Evolutionary conservation across 2,797 vertebrate species (phyloP), one percentile per base, ranked within the genome.

Genomic region (Oryzias dopingdopingensis): DNA sequence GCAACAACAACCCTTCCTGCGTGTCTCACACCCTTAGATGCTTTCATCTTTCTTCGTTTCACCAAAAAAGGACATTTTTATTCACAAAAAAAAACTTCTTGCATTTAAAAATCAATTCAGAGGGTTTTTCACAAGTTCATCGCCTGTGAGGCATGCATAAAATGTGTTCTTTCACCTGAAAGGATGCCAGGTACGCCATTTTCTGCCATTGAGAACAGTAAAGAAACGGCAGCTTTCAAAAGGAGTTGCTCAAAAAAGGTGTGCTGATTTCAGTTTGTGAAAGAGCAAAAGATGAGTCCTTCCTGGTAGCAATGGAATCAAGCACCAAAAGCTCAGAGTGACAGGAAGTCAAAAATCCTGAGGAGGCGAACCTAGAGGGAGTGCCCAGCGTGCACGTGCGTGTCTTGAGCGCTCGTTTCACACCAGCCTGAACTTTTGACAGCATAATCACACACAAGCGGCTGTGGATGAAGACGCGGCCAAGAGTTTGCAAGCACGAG

Each of bases 1-100:
- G 92, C 88, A 92, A 93, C 90, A 79, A 64, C 84, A 82, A 77
- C 32, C 70, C 62, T 56, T 78, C 75, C 70, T 69, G 57, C 69
- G 48, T 23, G 41, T 48, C 65, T 57, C 75, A 54, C 63, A 71
- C 73, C 53, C 47, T 57, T 12, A 32, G 70, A 48, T 10, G 29
- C 69, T 57, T 54, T 76, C 72, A 54, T 82, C 65, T 70, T 65
- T 58, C 58, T 59, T 73, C 64, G 37, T 67, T 66, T 50, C 51
- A 56, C 76, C 16, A 4, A 81, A 82, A 79, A 72, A n/a, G 18
- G 72, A 50, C 69, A 77, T 73, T 66, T 10, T 62, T 69, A 52
- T 1, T 7, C 42, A 43, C 40, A 26, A 64, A 52, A 59, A 49
- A 20, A 59, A 56, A 60, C 55, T 64, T 65, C 49, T 55, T 51